A percentile compares a stretch with the other conserved stretches of the same genome.
Conservation (phyloP, 1,140 invertebrate genomes). For the Magallana angulata region DNA sequence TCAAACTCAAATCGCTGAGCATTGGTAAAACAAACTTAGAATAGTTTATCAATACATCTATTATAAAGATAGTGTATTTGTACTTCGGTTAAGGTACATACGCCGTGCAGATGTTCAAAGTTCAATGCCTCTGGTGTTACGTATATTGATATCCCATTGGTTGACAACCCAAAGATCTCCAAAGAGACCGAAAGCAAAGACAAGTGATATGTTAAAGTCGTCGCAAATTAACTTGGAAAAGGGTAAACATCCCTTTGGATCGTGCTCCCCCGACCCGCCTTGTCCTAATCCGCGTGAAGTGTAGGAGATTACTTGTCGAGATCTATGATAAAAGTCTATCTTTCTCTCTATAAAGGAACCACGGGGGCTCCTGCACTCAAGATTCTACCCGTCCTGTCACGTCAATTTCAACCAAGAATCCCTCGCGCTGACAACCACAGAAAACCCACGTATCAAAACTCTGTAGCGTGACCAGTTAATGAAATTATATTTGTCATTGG, state of each 20-base stretch:
- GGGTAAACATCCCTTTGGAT: background rate
- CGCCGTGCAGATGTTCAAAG: background rate
- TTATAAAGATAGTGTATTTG: background rate
- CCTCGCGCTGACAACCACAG: background rate
- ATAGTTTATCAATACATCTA: conserved; percentile 11
- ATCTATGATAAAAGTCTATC: background rate
- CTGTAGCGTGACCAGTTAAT: background rate
- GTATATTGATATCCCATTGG: background rate
- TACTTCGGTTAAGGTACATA: background rate
- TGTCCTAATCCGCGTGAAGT: conserved; percentile 14
- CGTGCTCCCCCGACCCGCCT: background rate
- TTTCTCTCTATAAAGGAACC: background rate
- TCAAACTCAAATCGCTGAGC: background rate
- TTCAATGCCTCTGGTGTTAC: background rate
- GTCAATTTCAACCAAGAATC: background rate
- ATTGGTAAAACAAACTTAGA: background rate
- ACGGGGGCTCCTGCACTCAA: background rate
- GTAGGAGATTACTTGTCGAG: background rate
- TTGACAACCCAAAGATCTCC: background rate
- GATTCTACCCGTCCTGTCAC: background rate
- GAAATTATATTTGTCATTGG: no score
- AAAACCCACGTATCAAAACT: background rate
- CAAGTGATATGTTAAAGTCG: background rate
- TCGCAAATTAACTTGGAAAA: background rate
- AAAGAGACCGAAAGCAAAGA: conserved; percentile 10